These are phyloP conservation scores for Cetoscarus ocellatus DNA, from an alignment of 2,797 vertebrate species.

Conservation along the genomic window DNA sequence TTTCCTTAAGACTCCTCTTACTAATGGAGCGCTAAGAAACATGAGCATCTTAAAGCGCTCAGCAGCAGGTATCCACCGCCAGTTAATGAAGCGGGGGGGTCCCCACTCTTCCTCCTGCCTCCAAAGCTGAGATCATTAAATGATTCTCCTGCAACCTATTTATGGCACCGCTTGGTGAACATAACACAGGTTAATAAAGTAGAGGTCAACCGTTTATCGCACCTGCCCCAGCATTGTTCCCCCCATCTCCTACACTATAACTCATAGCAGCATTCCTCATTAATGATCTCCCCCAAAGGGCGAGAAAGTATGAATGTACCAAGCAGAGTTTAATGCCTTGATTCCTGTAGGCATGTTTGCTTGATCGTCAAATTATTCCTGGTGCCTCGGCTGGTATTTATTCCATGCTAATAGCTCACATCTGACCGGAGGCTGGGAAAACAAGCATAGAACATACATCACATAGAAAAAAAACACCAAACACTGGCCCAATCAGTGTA, in stretches of 20 bases:
- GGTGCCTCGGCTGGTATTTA: slow-evolving; percentile 66
- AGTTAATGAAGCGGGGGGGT: slow-evolving; percentile 66
- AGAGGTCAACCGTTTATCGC: slow-evolving; percentile 72
- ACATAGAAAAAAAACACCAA: slow-evolving; percentile 56
- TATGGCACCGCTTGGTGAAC: slow-evolving; percentile 65
- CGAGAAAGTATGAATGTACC: slow-evolving; percentile 53
- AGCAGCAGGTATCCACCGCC: slow-evolving; percentile 31
- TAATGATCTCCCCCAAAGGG: slow-evolving; percentile 66
- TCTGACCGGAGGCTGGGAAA: slow-evolving; percentile 59
- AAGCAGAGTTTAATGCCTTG: slow-evolving; percentile 62
- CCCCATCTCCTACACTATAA: slow-evolving; percentile 38
- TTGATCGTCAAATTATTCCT: slow-evolving; percentile 68
- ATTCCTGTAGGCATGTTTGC: slow-evolving; percentile 67
- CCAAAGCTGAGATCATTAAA: slow-evolving; percentile 56
- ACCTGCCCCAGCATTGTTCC: slow-evolving; percentile 61
- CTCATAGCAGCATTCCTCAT: slow-evolving; percentile 58
- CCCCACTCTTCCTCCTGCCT: slow-evolving; percentile 40
- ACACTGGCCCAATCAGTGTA: slow-evolving; percentile 42
- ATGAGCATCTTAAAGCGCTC: slow-evolving; percentile 33
- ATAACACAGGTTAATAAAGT: slow-evolving; percentile 79
- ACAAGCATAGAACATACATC: slow-evolving; percentile 52
- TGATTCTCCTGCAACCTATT: slow-evolving; percentile 66
- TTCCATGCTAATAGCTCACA: slow-evolving; percentile 70
- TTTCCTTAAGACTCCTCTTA: slow-evolving; percentile 24
- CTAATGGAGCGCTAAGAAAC: slow-evolving; percentile 38